Conservation (phyloP, 2,797 vertebrate species). For the Acridotheres tristis region DNA sequence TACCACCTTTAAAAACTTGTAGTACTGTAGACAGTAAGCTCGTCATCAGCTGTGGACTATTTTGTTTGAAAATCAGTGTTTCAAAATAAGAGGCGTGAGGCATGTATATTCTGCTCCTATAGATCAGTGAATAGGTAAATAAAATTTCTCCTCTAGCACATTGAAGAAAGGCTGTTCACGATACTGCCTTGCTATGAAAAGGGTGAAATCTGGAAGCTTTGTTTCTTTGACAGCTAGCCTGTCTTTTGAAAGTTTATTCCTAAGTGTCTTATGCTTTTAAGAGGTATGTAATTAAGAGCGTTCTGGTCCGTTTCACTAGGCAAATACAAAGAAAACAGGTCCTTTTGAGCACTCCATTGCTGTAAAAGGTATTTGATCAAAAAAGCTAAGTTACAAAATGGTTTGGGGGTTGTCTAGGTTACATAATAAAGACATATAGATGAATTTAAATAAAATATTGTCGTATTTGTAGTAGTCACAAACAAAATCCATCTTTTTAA, state of each 20-base stretch:
- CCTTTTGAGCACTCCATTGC: slow-evolving; percentile 32
- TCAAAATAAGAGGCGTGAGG: neutral
- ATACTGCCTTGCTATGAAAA: slow-evolving; percentile 30
- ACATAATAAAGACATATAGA: slow-evolving; percentile 5
- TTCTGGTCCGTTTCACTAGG: slow-evolving; percentile 33
- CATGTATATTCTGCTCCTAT: slow-evolving; percentile 1
- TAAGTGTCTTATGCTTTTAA: slow-evolving; percentile 39
- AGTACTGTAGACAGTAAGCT: neutral
- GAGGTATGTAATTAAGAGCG: slow-evolving; percentile 58
- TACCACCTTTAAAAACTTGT: neutral
- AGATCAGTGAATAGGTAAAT: slow-evolving; percentile 50
- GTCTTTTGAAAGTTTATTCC: slow-evolving; percentile 62
- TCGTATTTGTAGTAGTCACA: neutral
- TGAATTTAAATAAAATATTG: slow-evolving; percentile 48
- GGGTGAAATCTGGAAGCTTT: slow-evolving; percentile 41
- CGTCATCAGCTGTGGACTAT: slow-evolving; percentile 21
- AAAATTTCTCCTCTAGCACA: slow-evolving; percentile 27
- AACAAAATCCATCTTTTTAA: slow-evolving; percentile 21
- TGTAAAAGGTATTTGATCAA: slow-evolving; percentile 31
- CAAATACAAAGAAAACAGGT: slow-evolving; percentile 45
- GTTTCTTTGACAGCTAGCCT: slow-evolving; percentile 55
- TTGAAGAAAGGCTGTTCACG: slow-evolving; percentile 29
- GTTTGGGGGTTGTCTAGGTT: slow-evolving; percentile 26
- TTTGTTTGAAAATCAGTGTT: slow-evolving; percentile 33
- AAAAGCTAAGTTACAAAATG: slow-evolving; percentile 53